phyloP scores from a whole-genome alignment of 2,797 vertebrate genomes.

The Remorina albescens region DNA sequence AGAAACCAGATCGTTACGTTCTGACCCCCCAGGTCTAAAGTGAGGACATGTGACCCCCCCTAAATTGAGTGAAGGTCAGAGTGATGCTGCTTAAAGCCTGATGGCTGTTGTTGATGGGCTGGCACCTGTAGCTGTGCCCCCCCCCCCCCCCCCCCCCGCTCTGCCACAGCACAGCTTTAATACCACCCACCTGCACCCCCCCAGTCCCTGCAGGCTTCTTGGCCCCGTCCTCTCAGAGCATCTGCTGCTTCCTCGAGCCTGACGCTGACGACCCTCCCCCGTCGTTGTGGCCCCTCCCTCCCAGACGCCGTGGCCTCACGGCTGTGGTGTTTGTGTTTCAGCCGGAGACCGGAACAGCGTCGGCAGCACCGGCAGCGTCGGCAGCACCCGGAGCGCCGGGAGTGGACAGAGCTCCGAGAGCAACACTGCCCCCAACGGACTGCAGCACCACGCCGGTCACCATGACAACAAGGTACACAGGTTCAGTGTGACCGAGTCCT shows the following conservation, averaged over 20 bases:
- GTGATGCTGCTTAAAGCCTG: background rate
- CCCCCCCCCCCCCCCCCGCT: slow-evolving; percentile 17
- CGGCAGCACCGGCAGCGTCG: slow-evolving; percentile 93
- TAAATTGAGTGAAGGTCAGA: too few species aligned
- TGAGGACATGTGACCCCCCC: too few species aligned
- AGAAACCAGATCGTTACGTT: background rate
- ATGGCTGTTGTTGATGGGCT: slow-evolving; percentile 24
- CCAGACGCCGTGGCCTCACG: fast-evolving
- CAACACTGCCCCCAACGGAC: slow-evolving; percentile 79
- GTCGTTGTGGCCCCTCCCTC: fast-evolving
- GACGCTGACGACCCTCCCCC: background rate
- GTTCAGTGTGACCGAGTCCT: background rate
- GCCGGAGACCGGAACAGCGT: slow-evolving; percentile 95
- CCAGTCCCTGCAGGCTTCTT: background rate
- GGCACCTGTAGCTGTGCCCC: slow-evolving; percentile 39
- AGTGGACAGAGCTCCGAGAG: slow-evolving; percentile 97
- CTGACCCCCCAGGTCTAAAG: too few species aligned
- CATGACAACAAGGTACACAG: slow-evolving; percentile 72
- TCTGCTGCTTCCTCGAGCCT: slow-evolving; percentile 27
- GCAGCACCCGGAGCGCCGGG: slow-evolving; percentile 95
- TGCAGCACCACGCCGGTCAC: slow-evolving; percentile 53
- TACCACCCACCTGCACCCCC: slow-evolving; percentile 28
- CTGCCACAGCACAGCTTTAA: slow-evolving; percentile 46
- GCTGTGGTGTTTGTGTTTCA: slow-evolving; percentile 20
- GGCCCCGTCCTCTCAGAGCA: slow-evolving; percentile 5